Evolutionary conservation across 2,113 vertebrate genomes (phyloP).

Genomic region (Crotophaga sulcirostris): DNA sequence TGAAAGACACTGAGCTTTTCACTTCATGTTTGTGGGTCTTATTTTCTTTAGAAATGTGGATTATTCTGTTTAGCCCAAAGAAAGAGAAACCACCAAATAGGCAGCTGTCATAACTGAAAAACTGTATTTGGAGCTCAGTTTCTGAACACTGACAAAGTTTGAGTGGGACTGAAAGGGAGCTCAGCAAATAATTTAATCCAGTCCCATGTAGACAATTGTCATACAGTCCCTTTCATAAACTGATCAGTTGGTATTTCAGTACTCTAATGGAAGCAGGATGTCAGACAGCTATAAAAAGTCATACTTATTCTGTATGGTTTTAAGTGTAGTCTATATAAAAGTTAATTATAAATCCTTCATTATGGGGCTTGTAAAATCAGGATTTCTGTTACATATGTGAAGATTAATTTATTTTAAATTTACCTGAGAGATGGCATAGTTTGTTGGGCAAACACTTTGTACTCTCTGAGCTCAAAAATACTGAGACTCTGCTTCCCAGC

Average conservation of each 20-base stretch:
- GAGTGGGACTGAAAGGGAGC: background rate
- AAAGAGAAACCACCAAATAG: background rate
- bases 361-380: background rate
- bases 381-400: background rate
- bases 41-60: background rate
- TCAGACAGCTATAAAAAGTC: background rate
- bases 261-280: background rate
- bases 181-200: background rate
- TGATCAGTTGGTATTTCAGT: background rate
- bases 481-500: background rate
- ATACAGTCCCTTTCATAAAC: background rate
- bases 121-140: background rate
- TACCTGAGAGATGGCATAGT: background rate
- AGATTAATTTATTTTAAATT: background rate
- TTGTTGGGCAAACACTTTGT: background rate
- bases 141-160: background rate
- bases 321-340: background rate
- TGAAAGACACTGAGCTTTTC: background rate
- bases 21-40: background rate
- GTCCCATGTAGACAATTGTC: background rate
- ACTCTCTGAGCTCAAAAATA: background rate
- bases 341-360: background rate
- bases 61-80: background rate
- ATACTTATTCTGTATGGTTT: background rate
- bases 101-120: background rate